A percentile compares a stretch with the other conserved stretches of the same genome.
phyloP scores from a whole-genome alignment of 1,140 invertebrate genomes.

The Ceratina japonica region DNA sequence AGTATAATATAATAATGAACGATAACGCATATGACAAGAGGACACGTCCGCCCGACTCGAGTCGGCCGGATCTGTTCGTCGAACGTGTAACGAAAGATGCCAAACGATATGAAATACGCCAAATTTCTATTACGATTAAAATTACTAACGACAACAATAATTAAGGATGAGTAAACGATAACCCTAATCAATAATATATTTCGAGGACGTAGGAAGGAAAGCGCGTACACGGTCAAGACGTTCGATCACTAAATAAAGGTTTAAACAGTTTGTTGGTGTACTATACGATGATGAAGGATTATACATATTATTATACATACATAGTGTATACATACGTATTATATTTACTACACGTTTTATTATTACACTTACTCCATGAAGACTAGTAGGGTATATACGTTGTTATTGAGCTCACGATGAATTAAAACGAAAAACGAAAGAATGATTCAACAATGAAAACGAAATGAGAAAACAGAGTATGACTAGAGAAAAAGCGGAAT shows the following conservation, averaged over 20 bases:
- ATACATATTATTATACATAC: constrained; percentile 44
- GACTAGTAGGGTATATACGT: constrained; percentile 43
- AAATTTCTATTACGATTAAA: constrained; percentile 40
- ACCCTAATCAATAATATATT: constrained; percentile 48
- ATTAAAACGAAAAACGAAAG: constrained; percentile 1
- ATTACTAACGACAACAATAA: constrained; percentile 31
- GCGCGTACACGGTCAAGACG: constrained; percentile 23
- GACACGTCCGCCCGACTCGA: constrained; percentile 24
- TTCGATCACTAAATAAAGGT: constrained; percentile 26
- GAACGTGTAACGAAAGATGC: constrained; percentile 25
- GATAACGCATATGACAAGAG: neutral
- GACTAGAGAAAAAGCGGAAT: constrained; percentile 1
- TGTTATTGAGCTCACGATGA: constrained; percentile 41
- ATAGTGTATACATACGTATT: constrained; percentile 35
- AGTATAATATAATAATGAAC: neutral
- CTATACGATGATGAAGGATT: constrained; percentile 32
- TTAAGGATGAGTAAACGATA: constrained; percentile 50
- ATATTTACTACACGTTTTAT: constrained; percentile 67
- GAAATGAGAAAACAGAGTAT: neutral
- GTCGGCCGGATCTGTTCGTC: constrained; percentile 35
- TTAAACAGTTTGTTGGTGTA: constrained; percentile 36
- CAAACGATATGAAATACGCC: constrained; percentile 28
- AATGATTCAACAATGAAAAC: neutral
- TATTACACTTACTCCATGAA: constrained; percentile 55
- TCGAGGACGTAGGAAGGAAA: constrained; percentile 19